Evolutionary conservation across 2,888 invertebrate species (phyloP).

Genomic region (Rhabditophanes sp.): DNA sequence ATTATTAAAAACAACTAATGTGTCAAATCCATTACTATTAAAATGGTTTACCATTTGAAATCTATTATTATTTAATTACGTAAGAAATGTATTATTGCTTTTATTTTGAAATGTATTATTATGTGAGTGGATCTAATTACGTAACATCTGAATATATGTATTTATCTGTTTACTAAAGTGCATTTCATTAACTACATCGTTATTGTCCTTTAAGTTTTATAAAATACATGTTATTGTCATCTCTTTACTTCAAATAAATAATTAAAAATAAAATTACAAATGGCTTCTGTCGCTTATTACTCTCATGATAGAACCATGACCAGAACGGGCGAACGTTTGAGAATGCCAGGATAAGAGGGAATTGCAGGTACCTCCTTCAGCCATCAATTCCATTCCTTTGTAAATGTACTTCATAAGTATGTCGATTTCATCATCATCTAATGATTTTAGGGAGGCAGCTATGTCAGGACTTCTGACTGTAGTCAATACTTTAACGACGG

Average conservation of each 20-base stretch:
- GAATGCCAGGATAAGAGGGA: constrained; percentile 33
- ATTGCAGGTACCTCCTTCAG: constrained; percentile 26
- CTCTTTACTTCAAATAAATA: constrained; percentile 21
- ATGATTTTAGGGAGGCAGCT: constrained; percentile 18
- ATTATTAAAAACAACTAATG: no score
- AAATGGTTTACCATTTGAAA: no score
- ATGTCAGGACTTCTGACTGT: constrained; percentile 30
- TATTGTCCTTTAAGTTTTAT: no score
- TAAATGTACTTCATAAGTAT: constrained; percentile 37
- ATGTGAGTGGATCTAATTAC: no score
- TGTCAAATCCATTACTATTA: no score
- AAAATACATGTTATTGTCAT: constrained; percentile 28
- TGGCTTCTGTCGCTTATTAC: constrained; percentile 18
- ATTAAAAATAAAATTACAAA: constrained; percentile 6
- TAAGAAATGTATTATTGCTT: no score
- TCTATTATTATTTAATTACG: no score
- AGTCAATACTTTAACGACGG: constrained; percentile 27
- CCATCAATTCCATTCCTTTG: constrained; percentile 31
- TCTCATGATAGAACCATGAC: constrained; percentile 31
- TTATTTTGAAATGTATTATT: no score
- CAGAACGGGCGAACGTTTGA: constrained; percentile 27
- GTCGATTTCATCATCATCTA: constrained; percentile 30
- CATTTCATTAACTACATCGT: no score
- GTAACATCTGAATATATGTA: no score
- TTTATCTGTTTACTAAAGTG: no score